A percentile compares a stretch with the other conserved stretches of the same genome.
Evolutionary conservation across 2,113 vertebrate genomes (phyloP).

Genomic region (Apaloderma vittatum): DNA sequence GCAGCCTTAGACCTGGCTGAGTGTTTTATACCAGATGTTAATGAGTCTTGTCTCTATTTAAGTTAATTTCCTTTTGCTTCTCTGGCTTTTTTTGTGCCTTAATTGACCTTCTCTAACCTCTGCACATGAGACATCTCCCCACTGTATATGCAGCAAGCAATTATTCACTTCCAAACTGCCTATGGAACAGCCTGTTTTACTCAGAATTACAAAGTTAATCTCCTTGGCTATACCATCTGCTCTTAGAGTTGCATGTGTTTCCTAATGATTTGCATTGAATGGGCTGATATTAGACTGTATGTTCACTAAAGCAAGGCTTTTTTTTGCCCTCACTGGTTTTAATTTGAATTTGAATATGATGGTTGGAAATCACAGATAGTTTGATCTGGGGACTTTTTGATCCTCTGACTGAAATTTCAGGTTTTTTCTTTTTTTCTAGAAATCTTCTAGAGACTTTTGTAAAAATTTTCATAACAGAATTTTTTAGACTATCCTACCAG

Average conservation of each 20-base stretch:
- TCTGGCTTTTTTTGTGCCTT: neutral
- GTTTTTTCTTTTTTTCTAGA: neutral
- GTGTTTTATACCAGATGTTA: neutral
- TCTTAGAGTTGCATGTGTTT: neutral
- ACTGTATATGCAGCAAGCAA: accelerated
- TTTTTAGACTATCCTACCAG: neutral
- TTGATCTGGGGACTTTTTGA: neutral
- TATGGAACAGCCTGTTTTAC: neutral
- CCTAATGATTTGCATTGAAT: neutral
- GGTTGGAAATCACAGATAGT: neutral
- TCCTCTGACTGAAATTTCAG: neutral
- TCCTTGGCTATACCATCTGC: neutral
- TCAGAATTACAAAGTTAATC: neutral
- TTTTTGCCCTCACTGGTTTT: neutral
- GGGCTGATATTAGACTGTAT: neutral
- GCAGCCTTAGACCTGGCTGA: accelerated
- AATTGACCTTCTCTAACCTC: neutral
- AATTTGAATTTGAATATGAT: neutral
- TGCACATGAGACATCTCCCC: neutral
- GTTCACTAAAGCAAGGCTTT: neutral
- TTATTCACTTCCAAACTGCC: neutral
- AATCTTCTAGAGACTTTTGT: neutral
- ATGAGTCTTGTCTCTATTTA: neutral
- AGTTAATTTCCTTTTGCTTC: neutral
- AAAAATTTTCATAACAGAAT: neutral